Evolutionary conservation across 2,797 vertebrate species (phyloP).

Genomic region (Chaenodraco wilsoni): DNA sequence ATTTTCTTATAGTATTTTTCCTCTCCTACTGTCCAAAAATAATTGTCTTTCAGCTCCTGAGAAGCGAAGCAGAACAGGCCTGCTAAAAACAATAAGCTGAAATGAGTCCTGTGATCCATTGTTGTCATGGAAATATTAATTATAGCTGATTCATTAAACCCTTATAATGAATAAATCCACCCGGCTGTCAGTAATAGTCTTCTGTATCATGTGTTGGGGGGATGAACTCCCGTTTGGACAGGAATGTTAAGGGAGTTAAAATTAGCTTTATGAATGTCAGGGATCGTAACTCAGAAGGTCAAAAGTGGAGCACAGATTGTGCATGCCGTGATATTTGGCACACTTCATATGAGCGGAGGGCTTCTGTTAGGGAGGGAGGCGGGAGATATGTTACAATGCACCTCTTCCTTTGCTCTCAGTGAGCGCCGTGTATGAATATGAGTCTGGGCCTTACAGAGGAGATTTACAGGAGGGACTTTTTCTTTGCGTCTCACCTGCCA

Average conservation of each 20-base stretch:
- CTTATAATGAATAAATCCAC: conserved; percentile 32
- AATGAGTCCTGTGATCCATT: not conserved
- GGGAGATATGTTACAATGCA: conserved; percentile 22
- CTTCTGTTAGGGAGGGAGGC: conserved; percentile 24
- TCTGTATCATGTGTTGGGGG: conserved; percentile 43
- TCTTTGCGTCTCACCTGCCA: conserved; percentile 88
- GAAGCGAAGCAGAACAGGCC: too few relatives aligned
- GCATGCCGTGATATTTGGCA: conserved; percentile 51
- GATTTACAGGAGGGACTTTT: not conserved
- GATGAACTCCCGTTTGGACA: conserved; percentile 35
- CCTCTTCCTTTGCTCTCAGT: conserved; percentile 36
- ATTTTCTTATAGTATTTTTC: not conserved
- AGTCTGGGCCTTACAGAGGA: conserved; percentile 38
- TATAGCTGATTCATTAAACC: conserved; percentile 9
- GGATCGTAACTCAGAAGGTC: conserved; percentile 82
- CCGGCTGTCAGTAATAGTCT: conserved; percentile 30
- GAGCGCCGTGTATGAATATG: conserved; percentile 23
- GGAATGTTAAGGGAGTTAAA: conserved; percentile 80
- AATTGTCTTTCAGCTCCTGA: not conserved
- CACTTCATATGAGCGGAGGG: conserved; percentile 38
- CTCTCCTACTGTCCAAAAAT: not conserved
- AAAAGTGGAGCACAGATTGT: conserved; percentile 54
- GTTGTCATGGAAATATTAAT: conserved; percentile 4
- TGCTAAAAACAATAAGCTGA: not conserved
- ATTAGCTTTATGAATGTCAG: conserved; percentile 84